phyloP scores from a whole-genome alignment of 2,888 invertebrate genomes.

The Mimachlamys varia region DNA sequence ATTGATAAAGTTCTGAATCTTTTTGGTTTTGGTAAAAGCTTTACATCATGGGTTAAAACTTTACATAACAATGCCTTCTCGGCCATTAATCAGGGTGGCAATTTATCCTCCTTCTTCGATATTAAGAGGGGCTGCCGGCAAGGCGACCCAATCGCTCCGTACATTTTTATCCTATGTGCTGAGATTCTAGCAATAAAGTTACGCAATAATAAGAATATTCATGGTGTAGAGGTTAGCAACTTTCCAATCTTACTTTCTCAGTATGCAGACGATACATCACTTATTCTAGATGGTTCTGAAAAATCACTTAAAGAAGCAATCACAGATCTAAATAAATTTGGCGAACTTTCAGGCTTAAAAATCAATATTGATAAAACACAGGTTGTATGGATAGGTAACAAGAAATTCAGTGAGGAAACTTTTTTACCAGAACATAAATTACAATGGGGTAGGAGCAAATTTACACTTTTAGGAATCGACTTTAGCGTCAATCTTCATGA shows the following conservation, averaged over 20 bases:
- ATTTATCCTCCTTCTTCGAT: conserved; percentile 40
- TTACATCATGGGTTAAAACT: conserved; percentile 43
- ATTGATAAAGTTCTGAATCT: conserved; percentile 40
- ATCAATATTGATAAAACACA: too few species aligned
- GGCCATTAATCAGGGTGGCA: conserved; percentile 41
- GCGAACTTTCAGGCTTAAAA: background rate
- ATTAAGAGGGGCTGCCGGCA: conserved; percentile 47
- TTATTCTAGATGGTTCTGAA: conserved; percentile 46
- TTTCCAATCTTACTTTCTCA: conserved; percentile 38
- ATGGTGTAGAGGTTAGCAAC: conserved; percentile 40
- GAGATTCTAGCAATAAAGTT: conserved; percentile 45
- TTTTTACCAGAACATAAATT: too few species aligned
- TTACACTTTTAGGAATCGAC: too few species aligned
- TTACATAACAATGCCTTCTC: conserved; percentile 40
- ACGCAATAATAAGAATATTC: conserved; percentile 43
- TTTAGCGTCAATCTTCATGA: too few species aligned
- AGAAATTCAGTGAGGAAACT: too few species aligned
- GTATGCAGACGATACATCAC: too few species aligned
- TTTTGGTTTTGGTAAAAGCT: conserved; percentile 42
- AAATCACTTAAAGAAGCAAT: background rate
- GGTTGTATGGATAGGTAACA: too few species aligned
- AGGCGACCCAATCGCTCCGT: conserved; percentile 46
- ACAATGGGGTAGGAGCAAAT: too few species aligned
- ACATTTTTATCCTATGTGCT: too few species aligned
- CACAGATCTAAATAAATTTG: background rate